Evolutionary conservation across 2,113 vertebrate species (phyloP).

Genomic region (Bujurquina vittata): DNA sequence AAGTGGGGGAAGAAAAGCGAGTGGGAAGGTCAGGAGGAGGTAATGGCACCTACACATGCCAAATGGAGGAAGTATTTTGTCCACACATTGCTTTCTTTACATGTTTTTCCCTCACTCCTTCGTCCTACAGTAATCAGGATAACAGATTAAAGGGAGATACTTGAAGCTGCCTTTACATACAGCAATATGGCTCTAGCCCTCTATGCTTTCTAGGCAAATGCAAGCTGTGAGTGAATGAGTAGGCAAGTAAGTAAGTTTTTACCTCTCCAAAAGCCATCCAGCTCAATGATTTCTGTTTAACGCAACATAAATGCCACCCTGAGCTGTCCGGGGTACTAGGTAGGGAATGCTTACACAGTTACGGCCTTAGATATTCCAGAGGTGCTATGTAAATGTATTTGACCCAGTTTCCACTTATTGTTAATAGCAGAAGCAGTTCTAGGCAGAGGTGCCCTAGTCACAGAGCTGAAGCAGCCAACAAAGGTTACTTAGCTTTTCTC

Average conservation of each 20-base stretch:
- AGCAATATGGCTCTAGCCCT: not conserved
- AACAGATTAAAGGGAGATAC: conserved; percentile 23
- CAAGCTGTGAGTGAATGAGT: not conserved
- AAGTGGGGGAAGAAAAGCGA: conserved; percentile 22
- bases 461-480: conserved; percentile 4
- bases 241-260: not conserved
- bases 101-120: conserved; percentile 24
- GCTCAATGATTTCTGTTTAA: conserved; percentile 39
- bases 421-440: not conserved
- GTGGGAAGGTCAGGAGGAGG: conserved; percentile 58
- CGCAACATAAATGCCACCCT: conserved; percentile 18
- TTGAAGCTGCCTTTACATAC: not conserved
- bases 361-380: conserved; percentile 2
- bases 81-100: conserved; percentile 12
- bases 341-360: not conserved
- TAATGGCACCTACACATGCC: conserved; percentile 35
- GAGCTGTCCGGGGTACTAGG: not conserved
- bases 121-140: conserved; percentile 55
- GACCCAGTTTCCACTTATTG: too few species aligned
- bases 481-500: not conserved
- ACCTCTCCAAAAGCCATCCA: conserved; percentile 37
- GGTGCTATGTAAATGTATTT: conserved; percentile 31
- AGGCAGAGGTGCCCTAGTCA: not conserved
- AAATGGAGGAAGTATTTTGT: conserved; percentile 36
- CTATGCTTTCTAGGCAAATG: conserved; percentile 19